Conservation (phyloP, 2,113 vertebrate species). For the Tiliqua scincoides region DNA sequence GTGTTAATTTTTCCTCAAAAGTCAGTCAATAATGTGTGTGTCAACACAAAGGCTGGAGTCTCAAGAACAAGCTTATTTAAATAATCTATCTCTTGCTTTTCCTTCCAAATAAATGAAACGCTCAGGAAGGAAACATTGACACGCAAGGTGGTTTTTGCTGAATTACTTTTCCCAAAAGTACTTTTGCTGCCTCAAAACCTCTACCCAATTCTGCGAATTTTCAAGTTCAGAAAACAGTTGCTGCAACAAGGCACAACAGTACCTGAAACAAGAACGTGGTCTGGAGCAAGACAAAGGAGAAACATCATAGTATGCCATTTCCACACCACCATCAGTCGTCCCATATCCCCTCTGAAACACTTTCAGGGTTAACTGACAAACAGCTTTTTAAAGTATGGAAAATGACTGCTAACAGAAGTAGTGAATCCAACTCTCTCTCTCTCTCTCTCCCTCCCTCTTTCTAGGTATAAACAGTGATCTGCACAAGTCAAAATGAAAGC, state of each 20-base stretch:
- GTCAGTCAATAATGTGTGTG: slow-evolving; percentile 45
- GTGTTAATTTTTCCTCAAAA: slow-evolving; percentile 53
- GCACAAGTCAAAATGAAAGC: too few species aligned
- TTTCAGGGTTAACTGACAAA: not conserved
- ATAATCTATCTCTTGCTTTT: too few species aligned
- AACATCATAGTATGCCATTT: not conserved
- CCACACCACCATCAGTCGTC: not conserved
- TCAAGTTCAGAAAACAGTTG: not conserved
- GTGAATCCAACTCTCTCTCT: too few species aligned
- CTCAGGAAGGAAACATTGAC: not conserved
- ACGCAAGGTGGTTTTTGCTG: not conserved
- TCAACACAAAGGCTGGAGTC: not conserved
- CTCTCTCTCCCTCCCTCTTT: too few species aligned
- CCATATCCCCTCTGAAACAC: not conserved
- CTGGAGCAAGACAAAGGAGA: too few species aligned
- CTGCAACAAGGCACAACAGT: not conserved
- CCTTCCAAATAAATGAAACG: too few species aligned
- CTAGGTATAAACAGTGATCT: too few species aligned
- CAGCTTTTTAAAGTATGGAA: not conserved
- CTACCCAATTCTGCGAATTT: too few species aligned
- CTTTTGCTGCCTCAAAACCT: too few species aligned
- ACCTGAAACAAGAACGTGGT: too few species aligned
- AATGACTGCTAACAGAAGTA: too few species aligned
- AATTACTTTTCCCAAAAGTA: too few species aligned
- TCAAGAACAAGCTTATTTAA: not conserved